Evolutionary conservation across 2,113 vertebrate genomes (phyloP), one percentile per base, ranked within the genome.

Genomic region (Forbesichthys papilliferus): DNA sequence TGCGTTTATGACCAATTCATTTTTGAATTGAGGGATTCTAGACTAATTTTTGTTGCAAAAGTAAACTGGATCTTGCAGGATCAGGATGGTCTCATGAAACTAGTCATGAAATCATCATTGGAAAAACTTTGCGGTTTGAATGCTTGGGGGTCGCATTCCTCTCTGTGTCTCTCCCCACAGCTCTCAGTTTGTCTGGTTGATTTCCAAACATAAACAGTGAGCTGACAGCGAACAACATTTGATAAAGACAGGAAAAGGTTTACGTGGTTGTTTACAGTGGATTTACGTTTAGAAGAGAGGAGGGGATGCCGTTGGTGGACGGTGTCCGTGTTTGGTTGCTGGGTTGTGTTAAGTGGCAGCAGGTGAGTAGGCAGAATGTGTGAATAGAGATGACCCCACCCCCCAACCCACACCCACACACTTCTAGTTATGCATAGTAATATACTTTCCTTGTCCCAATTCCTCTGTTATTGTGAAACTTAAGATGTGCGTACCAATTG

Each of bases 321-420:
- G 9, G 63, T 53, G 10, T 51, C 12, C 27, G 27, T n/a, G 12
- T 78, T 67, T 57, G 55, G 67, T 36, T 58, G 71, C 56, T 71
- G 66, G 64, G 70, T 53, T 42, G 70, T 68, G 71, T 68, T 49
- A n/a, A 73, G 67, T 55, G 68, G 69, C 83, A 84, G 78, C 73
- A 71, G 82, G 73, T 86, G 80, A 77, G 86, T 78, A 66, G 80
- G 80, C 63, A 76, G 75, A 33, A 68, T 59, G 56, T 73, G 79
- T 69, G 66, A 81, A 79, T 52, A 52, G 13, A 52, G 49, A 73
- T 9, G 2, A 83, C 70, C 58, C 68, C 36, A n/a, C 34, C 68
- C 13, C 58, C 60, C 77, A 48, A 13, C 42, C 80, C 68, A 60
- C 79, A 69, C 54, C 67, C 68, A 42, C 5, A 42, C 36, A 42